Conservation (phyloP, 2,113 vertebrate species). For the Pomatostomus ruficeps region DNA sequence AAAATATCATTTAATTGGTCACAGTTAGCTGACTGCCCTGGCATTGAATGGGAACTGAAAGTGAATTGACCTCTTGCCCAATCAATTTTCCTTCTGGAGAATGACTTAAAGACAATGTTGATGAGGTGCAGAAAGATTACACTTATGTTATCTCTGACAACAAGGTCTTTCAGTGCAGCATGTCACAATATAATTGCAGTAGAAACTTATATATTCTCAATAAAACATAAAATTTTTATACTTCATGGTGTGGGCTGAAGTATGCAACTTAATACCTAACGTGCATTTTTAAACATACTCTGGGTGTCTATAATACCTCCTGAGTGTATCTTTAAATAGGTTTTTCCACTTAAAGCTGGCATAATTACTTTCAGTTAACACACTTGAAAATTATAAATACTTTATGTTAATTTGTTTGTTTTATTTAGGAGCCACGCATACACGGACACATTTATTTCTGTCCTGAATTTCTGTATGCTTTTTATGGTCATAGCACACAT, state of each 20-base stretch:
- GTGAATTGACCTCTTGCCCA: not conserved
- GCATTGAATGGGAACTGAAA: not conserved
- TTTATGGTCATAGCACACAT: not conserved
- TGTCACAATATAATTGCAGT: not conserved
- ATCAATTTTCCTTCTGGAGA: conserved; percentile 8
- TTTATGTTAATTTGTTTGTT: not conserved
- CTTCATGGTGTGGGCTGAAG: not conserved
- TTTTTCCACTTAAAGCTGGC: not conserved
- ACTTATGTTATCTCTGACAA: not conserved
- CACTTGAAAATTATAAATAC: not conserved
- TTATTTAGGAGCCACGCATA: not conserved
- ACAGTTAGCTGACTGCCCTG: not conserved
- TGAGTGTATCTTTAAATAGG: not conserved
- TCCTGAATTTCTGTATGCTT: not conserved
- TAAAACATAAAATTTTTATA: not conserved
- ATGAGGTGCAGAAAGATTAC: not conserved
- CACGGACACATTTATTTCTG: not conserved
- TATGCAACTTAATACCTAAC: not conserved
- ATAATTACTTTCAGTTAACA: not conserved
- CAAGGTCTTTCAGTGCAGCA: not conserved
- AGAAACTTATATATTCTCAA: not conserved
- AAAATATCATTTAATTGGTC: not conserved
- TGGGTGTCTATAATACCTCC: not conserved
- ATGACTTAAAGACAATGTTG: not conserved
- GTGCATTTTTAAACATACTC: not conserved